Percentiles rank a stretch among this genome's conserved stretches.
phyloP scores from a whole-genome alignment of 1,140 invertebrate genomes.

The Drosophila seguyi region DNA sequence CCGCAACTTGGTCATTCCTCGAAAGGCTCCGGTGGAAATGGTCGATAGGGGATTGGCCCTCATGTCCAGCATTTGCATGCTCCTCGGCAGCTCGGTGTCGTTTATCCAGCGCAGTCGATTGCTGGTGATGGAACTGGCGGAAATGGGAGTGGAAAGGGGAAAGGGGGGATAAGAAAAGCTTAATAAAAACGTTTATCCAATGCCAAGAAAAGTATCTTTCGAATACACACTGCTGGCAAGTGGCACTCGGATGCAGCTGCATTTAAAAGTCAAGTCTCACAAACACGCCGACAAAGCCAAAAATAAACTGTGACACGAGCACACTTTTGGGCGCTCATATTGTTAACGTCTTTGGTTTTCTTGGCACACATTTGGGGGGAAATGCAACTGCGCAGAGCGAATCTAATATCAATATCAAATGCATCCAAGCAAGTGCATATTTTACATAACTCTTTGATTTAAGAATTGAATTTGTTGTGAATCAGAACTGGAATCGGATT shows the following conservation, averaged over 20 bases:
- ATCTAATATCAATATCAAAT: constrained; percentile 3
- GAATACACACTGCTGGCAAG: constrained; percentile 60
- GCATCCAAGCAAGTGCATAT: neutral
- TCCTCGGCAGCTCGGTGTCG: constrained; percentile 87
- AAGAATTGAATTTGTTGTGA: neutral
- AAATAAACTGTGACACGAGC: constrained; percentile 61
- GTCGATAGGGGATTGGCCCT: constrained; percentile 90
- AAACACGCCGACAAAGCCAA: constrained; percentile 42
- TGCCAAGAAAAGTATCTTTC: constrained; percentile 65
- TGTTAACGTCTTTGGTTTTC: constrained; percentile 58
- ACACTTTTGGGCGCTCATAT: constrained; percentile 53
- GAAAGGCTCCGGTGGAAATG: constrained; percentile 89
- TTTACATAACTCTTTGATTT: neutral
- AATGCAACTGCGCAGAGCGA: constrained; percentile 1
- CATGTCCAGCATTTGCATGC: constrained; percentile 89
- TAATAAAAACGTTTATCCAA: constrained; percentile 42
- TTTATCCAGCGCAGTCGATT: constrained; percentile 89
- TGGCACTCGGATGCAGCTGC: constrained; percentile 71
- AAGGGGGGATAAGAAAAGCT: constrained; percentile 1
- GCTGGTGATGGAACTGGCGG: constrained; percentile 88
- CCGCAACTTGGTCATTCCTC: constrained; percentile 88
- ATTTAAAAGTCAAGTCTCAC: constrained; percentile 73
- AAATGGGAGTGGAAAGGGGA: neutral
- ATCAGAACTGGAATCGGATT: neutral
- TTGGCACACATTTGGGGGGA: constrained; percentile 48